Evolutionary conservation across 2,888 invertebrate species (phyloP).

Genomic region (Scaeva pyrastri): DNA sequence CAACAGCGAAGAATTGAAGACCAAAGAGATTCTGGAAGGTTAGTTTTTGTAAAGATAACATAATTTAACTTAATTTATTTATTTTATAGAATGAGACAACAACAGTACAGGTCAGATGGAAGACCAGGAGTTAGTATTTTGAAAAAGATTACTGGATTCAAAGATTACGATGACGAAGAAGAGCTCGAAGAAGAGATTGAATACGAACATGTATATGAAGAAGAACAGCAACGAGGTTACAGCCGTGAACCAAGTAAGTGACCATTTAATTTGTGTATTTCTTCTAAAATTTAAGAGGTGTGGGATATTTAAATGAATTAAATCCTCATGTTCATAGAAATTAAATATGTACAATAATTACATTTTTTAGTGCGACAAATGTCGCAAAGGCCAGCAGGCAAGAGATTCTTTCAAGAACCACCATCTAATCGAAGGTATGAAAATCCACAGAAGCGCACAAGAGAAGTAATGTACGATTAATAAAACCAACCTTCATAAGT

Average conservation of each 20-base stretch:
- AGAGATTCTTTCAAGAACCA: conserved; percentile 2
- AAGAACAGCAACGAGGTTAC: not conserved
- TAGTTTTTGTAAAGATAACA: not conserved
- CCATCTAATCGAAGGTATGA: conserved; percentile 1
- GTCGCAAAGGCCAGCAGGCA: not conserved
- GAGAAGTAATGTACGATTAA: not conserved
- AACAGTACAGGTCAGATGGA: no score
- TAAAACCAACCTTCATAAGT: not conserved
- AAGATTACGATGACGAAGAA: not conserved
- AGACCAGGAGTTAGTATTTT: conserved; percentile 16
- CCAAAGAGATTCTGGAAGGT: conserved; percentile 10
- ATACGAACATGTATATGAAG: not conserved
- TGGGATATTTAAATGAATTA: not conserved
- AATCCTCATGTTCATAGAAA: not conserved
- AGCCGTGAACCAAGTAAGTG: not conserved
- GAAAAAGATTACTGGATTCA: not conserved
- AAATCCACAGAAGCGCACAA: conserved; percentile 3
- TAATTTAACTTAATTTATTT: not conserved
- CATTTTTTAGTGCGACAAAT: conserved; percentile 20
- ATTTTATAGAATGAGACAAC: not conserved
- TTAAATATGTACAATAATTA: not conserved
- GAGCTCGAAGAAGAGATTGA: not conserved
- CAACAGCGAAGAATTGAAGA: not conserved
- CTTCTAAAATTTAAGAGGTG: not conserved
- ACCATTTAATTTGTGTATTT: not conserved